A percentile compares a stretch with the other conserved stretches of the same genome.
phyloP scores from a whole-genome alignment of 2,113 vertebrate species.

The Centropus unirufus region DNA sequence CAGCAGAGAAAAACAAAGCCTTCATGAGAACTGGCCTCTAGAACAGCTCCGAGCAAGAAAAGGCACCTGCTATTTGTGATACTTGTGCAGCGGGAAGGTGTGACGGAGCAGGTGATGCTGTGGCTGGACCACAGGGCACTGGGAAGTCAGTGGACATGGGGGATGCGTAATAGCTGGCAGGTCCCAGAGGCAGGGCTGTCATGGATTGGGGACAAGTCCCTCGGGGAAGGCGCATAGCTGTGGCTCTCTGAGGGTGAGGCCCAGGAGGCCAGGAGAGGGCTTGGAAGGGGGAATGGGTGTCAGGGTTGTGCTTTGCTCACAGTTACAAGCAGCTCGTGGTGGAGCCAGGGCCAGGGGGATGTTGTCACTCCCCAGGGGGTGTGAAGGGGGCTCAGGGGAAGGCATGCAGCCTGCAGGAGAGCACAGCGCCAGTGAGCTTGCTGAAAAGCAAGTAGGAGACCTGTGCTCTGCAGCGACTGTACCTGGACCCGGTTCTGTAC shows the following conservation, averaged over 20 bases:
- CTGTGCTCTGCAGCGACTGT: background rate
- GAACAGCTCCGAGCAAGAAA: background rate
- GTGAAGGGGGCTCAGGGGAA: background rate
- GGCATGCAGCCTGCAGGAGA: background rate
- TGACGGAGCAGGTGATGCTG: background rate
- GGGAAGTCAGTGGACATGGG: background rate
- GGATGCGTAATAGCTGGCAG: background rate
- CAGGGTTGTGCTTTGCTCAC: background rate
- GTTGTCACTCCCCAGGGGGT: background rate
- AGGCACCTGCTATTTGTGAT: conserved; percentile 29
- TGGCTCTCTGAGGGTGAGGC: background rate
- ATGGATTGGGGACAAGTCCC: background rate
- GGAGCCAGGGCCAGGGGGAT: background rate
- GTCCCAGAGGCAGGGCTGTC: background rate
- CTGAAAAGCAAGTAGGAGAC: background rate
- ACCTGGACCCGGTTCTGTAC: background rate
- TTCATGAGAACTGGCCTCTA: background rate
- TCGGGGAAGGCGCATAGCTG: background rate
- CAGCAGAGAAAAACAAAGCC: background rate
- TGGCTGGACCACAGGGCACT: background rate
- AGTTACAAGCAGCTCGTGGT: background rate
- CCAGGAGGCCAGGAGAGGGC: background rate
- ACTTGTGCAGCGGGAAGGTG: background rate
- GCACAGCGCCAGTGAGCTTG: background rate
- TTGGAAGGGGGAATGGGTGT: background rate